Evolutionary conservation across 2,888 invertebrate species (phyloP), one percentile per base, ranked within the genome.

Genomic region (Lumbricus terrestris): DNA sequence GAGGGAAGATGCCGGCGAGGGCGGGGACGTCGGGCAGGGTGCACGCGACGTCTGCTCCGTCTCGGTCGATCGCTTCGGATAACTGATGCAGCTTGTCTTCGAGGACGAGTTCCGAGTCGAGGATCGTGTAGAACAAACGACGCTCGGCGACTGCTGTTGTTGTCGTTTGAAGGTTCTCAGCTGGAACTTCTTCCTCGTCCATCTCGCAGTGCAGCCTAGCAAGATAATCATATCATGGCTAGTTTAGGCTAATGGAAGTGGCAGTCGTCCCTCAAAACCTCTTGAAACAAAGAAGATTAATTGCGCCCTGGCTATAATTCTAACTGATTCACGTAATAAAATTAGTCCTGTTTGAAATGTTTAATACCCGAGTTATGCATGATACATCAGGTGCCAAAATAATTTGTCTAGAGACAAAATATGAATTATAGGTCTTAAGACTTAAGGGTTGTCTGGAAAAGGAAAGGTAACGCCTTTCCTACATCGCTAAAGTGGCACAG

Each of bases 1-100:
- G 54, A n/a, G 90, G 90, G 54, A 90, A 90, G 47, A 88, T 18
- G 5, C 88, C 90, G 38, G 88, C 33, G 88, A 33, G 33, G n/a
- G 88, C 37, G 0, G 37, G 33, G 40, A 33, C 88, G 42, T 88
- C 88, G 42, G 33, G 20, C 38, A 42, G n/a, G 88, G 40, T 37
- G 88, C 88, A 38, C 35, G 35, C 1, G 35, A 85, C 16, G 35
- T 85, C 85, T 4, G 85, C 85, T 6, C 37, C 85, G 85, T 37
- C 85, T 23, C 85, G 85, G 85, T 85, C 85, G 35, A 85, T 85
- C 11, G 37, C 85, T 23, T 85, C 35, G 20, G 85, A 16, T 35
- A 85, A 35, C 85, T 37, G 85, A 18, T 6, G 35, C 37, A 34
- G 34, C 85, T 85, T 85, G 34, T 85, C 85, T 18, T 85, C 85